phyloP scores from a whole-genome alignment of 2,113 vertebrate species.

The Podiceps cristatus region DNA sequence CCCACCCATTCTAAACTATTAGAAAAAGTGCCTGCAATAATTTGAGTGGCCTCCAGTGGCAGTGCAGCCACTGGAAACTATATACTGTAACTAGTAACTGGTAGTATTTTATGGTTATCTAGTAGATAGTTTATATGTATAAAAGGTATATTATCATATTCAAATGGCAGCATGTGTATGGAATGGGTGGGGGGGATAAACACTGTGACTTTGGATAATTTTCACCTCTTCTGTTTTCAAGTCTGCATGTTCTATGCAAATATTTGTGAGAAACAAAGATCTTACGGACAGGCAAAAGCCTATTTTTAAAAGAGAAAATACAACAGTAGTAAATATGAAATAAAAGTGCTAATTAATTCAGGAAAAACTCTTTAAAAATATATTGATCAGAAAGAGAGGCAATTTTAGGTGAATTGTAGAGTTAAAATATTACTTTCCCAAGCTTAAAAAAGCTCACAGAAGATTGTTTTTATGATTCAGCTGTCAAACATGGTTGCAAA shows the following conservation, averaged over 20 bases:
- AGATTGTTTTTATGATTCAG: neutral
- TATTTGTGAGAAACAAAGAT: neutral
- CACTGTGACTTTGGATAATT: neutral
- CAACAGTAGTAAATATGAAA: conserved; percentile 29
- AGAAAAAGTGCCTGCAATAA: neutral
- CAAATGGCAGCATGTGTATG: neutral
- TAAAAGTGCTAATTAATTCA: conserved; percentile 41
- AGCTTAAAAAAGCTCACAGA: neutral
- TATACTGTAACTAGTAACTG: neutral
- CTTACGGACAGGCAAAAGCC: neutral
- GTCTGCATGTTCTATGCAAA: neutral
- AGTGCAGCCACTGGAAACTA: neutral
- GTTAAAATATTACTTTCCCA: neutral
- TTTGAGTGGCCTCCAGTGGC: neutral
- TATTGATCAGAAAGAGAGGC: neutral
- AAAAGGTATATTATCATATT: neutral
- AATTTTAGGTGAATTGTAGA: neutral
- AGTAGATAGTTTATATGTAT: neutral
- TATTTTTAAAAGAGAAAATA: neutral
- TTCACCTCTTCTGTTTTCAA: neutral
- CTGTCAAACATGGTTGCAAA: neutral
- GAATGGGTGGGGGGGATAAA: neutral
- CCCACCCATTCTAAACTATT: neutral
- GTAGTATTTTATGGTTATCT: neutral
- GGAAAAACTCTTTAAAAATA: neutral